Base-by-base conservation (phyloP, 2,888 invertebrate genomes). In the Himalopsyche kuldschensis region DNA sequence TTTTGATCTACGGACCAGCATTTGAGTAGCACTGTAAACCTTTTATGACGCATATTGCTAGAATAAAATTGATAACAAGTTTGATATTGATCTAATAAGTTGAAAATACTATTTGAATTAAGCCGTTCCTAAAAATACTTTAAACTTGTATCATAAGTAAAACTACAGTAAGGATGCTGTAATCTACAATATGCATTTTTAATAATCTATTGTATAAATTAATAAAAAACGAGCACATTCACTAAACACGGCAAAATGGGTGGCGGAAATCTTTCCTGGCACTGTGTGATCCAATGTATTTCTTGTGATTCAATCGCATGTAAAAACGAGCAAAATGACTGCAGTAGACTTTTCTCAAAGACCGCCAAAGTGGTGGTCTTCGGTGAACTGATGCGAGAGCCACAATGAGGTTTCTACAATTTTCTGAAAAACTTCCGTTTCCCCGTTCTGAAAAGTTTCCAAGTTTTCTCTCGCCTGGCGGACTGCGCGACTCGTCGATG, bases 371-470 rank as follows among this genome's bases (percentile, higher is more conserved):
- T 78, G 41, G 35, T 46, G 41, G 32, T 41, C 78, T 35, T 78
- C 55, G 20, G 55, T 24, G 55, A 55, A 75, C 75, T 32, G 32
- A 32, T 31, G 35, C 17, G 78, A n/a, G 35, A 35, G 78, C 35
- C 41, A 32, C 78, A 46, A 31, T 41, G 78, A 78, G 78, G 78
- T 41, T 78, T 78, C 78, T 15, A 41, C 78, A 41, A 41, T 78
- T 75, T 75, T 75, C 30, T 75, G 75, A 75, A 75, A 75, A 75
- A 75, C 75, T 75, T 75, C 75, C 75, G 75, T n/a, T 27, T 27
- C 10, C 41, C 35, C 78, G 41, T 20, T 55, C 55, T 20, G 46
- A 32, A n/a, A 41, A 46, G 17, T 78, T 78, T 78, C 41, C 46
- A 41, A 35, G 46, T 41, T 78, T 78, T 78, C 78, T 78, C 41